A percentile compares a stretch with the other conserved stretches of the same genome.
Conservation (phyloP, 2,888 invertebrate genomes). For the Mimumesa dahlbomi region DNA sequence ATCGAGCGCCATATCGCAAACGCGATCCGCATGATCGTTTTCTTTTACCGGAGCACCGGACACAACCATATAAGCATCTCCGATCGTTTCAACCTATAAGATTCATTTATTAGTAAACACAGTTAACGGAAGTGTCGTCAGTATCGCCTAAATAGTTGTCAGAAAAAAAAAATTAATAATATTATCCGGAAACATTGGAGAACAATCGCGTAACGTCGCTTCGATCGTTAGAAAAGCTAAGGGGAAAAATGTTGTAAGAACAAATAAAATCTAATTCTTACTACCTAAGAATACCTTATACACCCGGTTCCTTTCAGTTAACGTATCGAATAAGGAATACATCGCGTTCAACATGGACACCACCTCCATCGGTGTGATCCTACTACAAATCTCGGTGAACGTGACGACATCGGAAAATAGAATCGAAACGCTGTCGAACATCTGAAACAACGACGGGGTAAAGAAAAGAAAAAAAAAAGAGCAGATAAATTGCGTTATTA, state of each 20-base stretch:
- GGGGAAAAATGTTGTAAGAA: slow-evolving; percentile 8
- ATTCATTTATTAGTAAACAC: background rate
- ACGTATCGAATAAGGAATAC: slow-evolving; percentile 97
- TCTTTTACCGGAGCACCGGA: slow-evolving; percentile 96
- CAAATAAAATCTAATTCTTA: slow-evolving; percentile 48
- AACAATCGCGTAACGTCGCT: too few relatives aligned
- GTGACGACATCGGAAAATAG: slow-evolving; percentile 98
- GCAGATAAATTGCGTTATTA: too few relatives aligned
- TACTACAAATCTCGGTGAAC: slow-evolving; percentile 97
- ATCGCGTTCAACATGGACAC: slow-evolving; percentile 98
- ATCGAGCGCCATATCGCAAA: slow-evolving; percentile 97
- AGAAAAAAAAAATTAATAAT: background rate
- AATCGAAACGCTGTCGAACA: slow-evolving; percentile 97
- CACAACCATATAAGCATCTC: slow-evolving; percentile 99
- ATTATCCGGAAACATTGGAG: too few relatives aligned
- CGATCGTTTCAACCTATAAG: slow-evolving; percentile 96
- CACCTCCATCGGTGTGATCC: slow-evolving; percentile 98
- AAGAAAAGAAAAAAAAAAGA: too few relatives aligned
- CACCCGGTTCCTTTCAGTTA: slow-evolving; percentile 95
- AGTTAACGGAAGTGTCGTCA: background rate
- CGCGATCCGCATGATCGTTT: slow-evolving; percentile 93
- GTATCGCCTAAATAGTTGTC: too few relatives aligned
- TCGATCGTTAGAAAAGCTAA: too few relatives aligned
- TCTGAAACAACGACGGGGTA: slow-evolving; percentile 85
- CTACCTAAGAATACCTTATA: slow-evolving; percentile 88